These are phyloP conservation scores for Trichoplusia ni DNA, from an alignment of 1,140 invertebrate species.

Conservation along the genomic window DNA sequence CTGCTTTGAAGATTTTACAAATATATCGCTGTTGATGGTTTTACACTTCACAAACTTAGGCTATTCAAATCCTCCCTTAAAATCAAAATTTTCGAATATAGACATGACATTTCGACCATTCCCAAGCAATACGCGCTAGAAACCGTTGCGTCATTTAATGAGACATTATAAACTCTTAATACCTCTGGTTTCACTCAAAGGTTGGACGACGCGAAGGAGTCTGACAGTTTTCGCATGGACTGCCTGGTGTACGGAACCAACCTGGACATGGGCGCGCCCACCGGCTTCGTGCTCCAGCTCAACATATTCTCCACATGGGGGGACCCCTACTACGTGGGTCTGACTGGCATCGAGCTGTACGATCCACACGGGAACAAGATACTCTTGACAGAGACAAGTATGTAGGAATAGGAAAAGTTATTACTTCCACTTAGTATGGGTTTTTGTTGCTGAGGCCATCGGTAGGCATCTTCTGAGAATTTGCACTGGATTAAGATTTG, in stretches of 20 bases:
- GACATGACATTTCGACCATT: no score
- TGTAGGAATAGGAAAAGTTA: conserved; percentile 55
- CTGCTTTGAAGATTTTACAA: no score
- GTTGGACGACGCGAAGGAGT: conserved; percentile 43
- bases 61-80: no score
- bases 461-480: no score
- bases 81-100: no score
- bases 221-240: conserved; percentile 46
- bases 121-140: no score
- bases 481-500: no score
- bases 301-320: conserved; percentile 91
- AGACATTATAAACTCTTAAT: no score
- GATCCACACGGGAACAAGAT: conserved; percentile 85
- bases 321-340: conserved; percentile 91
- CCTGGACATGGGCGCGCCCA: conserved; percentile 71
- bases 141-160: no score
- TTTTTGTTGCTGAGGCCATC: no score
- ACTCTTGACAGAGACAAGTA: conserved; percentile 86
- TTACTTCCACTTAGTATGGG: neutral
- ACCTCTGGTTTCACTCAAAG: conserved; percentile 29
- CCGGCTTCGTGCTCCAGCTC: conserved; percentile 90
- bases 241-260: conserved; percentile 49
- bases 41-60: no score
- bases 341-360: conserved; percentile 90
- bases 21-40: no score